These are phyloP conservation scores for Cuniculus paca DNA, from an alignment of 2,797 vertebrate species.

Conservation along the genomic window DNA sequence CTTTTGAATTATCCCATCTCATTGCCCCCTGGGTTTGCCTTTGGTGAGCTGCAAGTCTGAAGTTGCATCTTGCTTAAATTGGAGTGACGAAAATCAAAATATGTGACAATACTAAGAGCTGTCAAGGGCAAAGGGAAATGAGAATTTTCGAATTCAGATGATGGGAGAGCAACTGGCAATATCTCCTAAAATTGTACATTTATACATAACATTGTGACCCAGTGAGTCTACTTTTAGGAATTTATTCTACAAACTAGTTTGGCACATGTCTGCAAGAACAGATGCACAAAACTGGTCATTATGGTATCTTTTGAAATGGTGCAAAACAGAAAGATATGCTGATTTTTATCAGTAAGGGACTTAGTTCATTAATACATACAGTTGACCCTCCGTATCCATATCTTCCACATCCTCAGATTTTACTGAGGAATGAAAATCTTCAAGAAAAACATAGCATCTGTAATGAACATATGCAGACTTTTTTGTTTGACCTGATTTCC, in stretches of 20 bases:
- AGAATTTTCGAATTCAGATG: neutral
- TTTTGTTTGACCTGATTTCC: neutral
- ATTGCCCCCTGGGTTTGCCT: too few species aligned
- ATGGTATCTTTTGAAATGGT: neutral
- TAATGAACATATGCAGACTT: neutral
- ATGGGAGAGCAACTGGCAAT: neutral
- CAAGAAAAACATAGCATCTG: neutral
- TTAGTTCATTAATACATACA: neutral
- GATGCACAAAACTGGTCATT: neutral
- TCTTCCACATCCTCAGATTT: neutral
- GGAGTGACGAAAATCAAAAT: conserved; percentile 43
- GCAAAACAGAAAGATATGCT: neutral
- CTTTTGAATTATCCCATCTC: too few species aligned
- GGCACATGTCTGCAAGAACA: neutral
- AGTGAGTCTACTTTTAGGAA: conserved; percentile 12
- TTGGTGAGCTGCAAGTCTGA: too few species aligned
- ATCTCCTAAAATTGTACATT: neutral
- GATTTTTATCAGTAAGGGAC: neutral
- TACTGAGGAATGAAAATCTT: neutral
- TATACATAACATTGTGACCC: neutral
- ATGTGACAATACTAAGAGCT: neutral
- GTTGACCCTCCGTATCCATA: neutral
- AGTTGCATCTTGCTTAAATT: too few species aligned
- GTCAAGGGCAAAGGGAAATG: conserved; percentile 10
- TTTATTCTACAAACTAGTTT: neutral